A percentile compares a stretch with the other conserved stretches of the same genome.
Conservation (phyloP, 2,888 invertebrate genomes). For the Eristalis intricaria region DNA sequence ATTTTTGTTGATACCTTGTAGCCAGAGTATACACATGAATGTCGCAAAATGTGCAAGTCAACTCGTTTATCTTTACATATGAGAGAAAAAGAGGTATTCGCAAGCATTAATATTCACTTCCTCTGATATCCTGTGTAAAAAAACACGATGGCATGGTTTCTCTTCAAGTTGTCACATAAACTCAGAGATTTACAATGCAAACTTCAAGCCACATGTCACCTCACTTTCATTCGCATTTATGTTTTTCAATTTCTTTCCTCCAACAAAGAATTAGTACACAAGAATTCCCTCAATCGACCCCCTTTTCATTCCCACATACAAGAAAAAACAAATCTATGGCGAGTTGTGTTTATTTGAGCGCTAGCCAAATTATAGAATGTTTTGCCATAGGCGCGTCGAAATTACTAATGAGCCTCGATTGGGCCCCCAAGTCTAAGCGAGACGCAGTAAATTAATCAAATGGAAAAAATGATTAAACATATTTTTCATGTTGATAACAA, state of each 20-base stretch:
- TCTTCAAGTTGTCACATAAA: not conserved
- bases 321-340: not conserved
- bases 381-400: not conserved
- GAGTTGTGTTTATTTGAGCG: not conserved
- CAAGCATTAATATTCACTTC: not conserved
- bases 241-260: not conserved
- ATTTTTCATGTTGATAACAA: constrained; percentile 46
- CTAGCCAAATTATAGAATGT: not conserved
- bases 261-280: not conserved
- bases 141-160: not conserved
- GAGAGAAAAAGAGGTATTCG: not conserved
- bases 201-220: not conserved
- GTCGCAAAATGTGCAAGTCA: not conserved
- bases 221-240: not conserved
- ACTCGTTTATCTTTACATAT: not conserved
- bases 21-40: not conserved
- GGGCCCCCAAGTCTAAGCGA: constrained; percentile 1
- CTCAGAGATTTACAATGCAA: not conserved
- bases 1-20: not conserved
- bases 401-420: not conserved
- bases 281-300: not conserved
- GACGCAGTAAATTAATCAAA: constrained; percentile 68
- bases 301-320: not conserved
- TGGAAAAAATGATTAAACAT: constrained; percentile 53
- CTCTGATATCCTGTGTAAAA: not conserved